Percentiles rank a stretch among this genome's conserved stretches.
Evolutionary conservation across 2,113 vertebrate genomes (phyloP).

Genomic region (Heptranchias perlo): DNA sequence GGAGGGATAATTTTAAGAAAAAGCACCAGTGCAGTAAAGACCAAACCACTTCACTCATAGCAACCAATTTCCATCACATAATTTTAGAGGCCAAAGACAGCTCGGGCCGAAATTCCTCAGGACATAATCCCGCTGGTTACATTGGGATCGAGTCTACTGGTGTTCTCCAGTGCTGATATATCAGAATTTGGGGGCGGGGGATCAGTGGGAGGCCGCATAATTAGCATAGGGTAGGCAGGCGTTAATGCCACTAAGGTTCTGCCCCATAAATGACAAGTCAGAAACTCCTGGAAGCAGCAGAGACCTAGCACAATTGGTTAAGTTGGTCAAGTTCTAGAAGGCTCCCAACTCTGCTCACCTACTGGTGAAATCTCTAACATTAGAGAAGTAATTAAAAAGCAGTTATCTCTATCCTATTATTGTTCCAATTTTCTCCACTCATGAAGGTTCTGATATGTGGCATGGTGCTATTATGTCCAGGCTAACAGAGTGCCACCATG

Average conservation of each 20-base stretch:
- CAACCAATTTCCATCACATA: no score
- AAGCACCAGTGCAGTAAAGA: no score
- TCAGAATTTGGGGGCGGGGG: background rate
- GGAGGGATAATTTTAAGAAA: no score
- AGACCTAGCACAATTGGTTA: background rate
- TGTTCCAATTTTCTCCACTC: background rate
- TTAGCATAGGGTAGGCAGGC: background rate
- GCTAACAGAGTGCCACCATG: no score
- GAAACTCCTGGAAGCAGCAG: background rate
- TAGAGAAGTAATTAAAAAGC: background rate
- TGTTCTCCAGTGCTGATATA: background rate
- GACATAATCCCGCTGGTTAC: background rate
- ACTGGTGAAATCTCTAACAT: background rate
- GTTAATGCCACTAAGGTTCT: background rate
- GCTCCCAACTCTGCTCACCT: background rate
- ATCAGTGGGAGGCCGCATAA: background rate
- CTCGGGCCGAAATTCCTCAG: background rate
- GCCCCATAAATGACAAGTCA: background rate
- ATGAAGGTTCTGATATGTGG: background rate
- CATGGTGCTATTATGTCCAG: background rate
- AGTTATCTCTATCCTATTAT: background rate
- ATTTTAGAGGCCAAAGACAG: background rate
- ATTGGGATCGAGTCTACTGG: background rate
- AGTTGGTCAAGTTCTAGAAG: background rate
- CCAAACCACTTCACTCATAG: no score